These are phyloP conservation scores for Conger conger DNA, from an alignment of 2,113 vertebrate genomes.

Conservation along the genomic window DNA sequence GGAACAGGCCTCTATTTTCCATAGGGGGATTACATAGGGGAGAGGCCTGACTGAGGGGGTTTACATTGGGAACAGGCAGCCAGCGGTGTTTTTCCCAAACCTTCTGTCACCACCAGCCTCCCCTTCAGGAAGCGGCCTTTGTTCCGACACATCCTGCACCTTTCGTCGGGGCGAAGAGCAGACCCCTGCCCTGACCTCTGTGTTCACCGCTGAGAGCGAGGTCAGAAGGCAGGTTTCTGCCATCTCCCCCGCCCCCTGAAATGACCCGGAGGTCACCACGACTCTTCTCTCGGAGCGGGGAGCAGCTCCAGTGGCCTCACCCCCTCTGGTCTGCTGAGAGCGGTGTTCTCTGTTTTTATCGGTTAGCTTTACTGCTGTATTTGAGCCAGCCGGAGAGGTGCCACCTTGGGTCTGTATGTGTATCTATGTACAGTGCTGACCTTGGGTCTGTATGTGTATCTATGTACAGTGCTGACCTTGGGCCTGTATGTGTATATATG, in stretches of 20 bases:
- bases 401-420: too few relatives aligned
- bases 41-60: background rate
- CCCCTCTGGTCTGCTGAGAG: background rate
- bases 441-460: too few relatives aligned
- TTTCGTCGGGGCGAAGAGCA: background rate
- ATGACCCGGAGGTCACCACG: background rate
- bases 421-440: too few relatives aligned
- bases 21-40: background rate
- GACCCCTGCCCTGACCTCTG: background rate
- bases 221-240: background rate
- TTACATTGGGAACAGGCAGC: too few relatives aligned
- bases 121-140: constrained; percentile 17
- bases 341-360: background rate
- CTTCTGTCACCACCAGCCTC: background rate
- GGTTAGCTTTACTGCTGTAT: too few relatives aligned
- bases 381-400: too few relatives aligned
- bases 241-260: background rate
- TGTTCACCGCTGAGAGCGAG: background rate
- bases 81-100: background rate
- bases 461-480: too few relatives aligned
- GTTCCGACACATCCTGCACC: background rate
- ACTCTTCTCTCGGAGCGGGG: background rate
- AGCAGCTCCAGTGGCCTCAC: background rate
- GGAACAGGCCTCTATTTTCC: too few relatives aligned
- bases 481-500: too few relatives aligned